phyloP scores from a whole-genome alignment of 2,113 vertebrate genomes.

The Erythrolamprus reginae region DNA sequence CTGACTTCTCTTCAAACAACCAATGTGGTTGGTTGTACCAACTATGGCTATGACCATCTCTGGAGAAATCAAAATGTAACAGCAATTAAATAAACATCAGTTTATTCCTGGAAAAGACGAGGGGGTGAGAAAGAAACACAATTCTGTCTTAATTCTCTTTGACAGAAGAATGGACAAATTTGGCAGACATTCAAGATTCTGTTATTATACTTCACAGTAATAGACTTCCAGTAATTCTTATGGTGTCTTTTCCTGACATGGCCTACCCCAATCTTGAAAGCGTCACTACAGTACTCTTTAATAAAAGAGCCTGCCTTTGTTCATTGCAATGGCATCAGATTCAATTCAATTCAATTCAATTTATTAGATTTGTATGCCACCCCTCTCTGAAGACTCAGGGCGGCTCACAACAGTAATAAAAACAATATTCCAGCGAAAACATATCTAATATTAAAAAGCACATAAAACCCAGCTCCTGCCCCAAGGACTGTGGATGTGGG shows the following conservation, averaged over 20 bases:
- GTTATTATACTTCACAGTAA: background rate
- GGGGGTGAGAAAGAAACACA: background rate
- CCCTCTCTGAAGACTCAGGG: no score
- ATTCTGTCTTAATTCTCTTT: background rate
- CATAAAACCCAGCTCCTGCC: no score
- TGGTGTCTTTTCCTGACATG: background rate
- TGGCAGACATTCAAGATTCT: background rate
- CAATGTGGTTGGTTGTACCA: no score
- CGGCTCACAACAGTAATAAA: no score
- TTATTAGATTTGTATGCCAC: no score
- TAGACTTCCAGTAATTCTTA: background rate
- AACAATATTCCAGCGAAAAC: no score
- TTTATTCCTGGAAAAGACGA: background rate
- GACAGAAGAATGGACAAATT: background rate
- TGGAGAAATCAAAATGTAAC: background rate
- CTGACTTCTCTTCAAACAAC: background rate
- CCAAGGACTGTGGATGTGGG: no score
- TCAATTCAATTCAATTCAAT: no score
- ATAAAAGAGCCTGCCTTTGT: background rate
- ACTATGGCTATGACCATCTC: background rate
- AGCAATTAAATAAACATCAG: background rate
- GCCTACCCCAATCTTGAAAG: background rate
- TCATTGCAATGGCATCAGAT: background rate
- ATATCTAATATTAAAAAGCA: no score
- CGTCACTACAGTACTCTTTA: background rate